A percentile compares a stretch with the other conserved stretches of the same genome.
These are phyloP conservation scores for Denticeps clupeoides DNA, from an alignment of 2,797 vertebrate species.

Conservation along the genomic window DNA sequence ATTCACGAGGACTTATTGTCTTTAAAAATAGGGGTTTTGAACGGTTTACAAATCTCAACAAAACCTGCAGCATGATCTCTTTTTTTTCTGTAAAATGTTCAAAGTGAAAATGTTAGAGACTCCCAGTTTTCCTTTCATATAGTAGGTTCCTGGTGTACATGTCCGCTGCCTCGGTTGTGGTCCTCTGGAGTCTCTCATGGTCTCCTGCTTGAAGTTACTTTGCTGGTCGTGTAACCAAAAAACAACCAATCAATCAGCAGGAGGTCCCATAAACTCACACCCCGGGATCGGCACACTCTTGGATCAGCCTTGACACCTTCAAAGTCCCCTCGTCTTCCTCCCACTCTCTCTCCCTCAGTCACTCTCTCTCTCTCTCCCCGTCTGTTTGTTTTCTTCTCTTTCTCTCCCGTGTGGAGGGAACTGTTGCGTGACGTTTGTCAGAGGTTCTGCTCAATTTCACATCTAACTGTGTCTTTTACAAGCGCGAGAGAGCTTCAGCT, in stretches of 20 bases:
- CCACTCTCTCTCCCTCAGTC: neutral
- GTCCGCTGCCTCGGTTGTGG: no score
- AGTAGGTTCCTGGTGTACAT: no score
- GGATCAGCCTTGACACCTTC: slow-evolving; percentile 17
- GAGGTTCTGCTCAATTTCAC: slow-evolving; percentile 51
- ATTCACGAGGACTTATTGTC: no score
- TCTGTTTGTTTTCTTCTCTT: slow-evolving; percentile 4
- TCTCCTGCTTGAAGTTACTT: slow-evolving; percentile 55
- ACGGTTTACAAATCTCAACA: no score
- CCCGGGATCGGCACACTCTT: slow-evolving; percentile 27
- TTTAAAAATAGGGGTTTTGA: no score
- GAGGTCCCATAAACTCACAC: slow-evolving; percentile 51
- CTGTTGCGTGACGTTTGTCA: slow-evolving; percentile 35
- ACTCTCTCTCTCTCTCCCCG: slow-evolving; percentile 8
- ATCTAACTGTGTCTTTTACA: slow-evolving; percentile 34
- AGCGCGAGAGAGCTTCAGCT: slow-evolving; percentile 30
- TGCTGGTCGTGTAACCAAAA: slow-evolving; percentile 59
- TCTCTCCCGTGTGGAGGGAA: slow-evolving; percentile 19
- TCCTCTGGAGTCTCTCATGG: no score
- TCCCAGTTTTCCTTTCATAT: no score
- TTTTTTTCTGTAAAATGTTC: no score
- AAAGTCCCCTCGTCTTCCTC: neutral
- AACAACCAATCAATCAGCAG: slow-evolving; percentile 58
- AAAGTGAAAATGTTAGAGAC: no score
- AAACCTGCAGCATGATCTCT: no score